Base-by-base conservation (phyloP, 1,140 invertebrate species). In the Nasonia vitripennis region DNA sequence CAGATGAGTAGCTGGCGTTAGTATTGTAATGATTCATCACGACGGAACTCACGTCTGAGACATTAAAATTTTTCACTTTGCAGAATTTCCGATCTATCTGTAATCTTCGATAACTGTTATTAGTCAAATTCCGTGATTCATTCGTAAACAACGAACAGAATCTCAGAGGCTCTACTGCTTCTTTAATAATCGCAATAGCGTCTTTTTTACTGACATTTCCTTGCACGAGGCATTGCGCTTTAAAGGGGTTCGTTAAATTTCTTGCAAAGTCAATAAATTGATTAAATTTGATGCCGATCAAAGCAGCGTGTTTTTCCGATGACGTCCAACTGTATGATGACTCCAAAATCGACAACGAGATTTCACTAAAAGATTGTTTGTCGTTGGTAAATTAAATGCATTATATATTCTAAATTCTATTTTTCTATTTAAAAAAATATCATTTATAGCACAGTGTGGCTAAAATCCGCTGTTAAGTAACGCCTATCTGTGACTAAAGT, bases 1-100 rank as follows among this genome's bases (percentile, higher is more conserved):
- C 1, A 96, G 75, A 7, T 45, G 94, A 5, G 94, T 68, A 94
- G 74, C 95, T 92, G 0, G 92, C 91, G 2, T 96, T 96, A 10
- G 94, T 95, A 92, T 99, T 98, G 93, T 98, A 99, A 92, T 98
- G 98, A 91, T 98, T 98, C n/a, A 95, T 96, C 45, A 98, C 95
- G 62, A 97, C 95, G 10, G 97, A 98, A 92, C 98, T 98, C 6
- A 95, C 94, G 88, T 98, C 97, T 3, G 94, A 91, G 20, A 91
- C 90, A 91, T 98, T 97, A 70, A 98, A 95, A 27, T 96, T 96
- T 86, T 94, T 91, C 31, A 96, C 93, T 78, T 96, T 95, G 81
- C 96, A 95, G 87, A 94, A 95, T 41, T 94, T 93, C 73, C 95
- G 94, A 7, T 96, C 96, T 4, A 12, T 51, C 11, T 92, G 81